A percentile compares a stretch with the other conserved stretches of the same genome.
Conservation (phyloP, 2,888 invertebrate genomes). For the Agrochola litura region DNA sequence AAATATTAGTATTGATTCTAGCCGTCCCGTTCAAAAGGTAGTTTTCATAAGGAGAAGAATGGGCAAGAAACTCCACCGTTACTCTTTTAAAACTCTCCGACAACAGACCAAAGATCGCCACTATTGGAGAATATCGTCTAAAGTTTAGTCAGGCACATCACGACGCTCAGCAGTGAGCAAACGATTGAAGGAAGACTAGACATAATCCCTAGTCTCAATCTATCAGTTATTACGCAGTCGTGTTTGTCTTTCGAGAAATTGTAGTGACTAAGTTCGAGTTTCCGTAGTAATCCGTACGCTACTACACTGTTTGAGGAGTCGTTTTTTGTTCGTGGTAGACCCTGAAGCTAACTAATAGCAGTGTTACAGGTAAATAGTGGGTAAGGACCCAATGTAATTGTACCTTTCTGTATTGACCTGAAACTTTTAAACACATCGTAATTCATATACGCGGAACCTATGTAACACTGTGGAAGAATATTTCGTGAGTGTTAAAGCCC, state of each 20-base stretch:
- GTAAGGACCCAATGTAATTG: slow-evolving; percentile 62
- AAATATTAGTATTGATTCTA: too few relatives aligned
- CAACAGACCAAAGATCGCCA: neutral
- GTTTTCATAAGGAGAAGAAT: too few relatives aligned
- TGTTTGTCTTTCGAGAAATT: slow-evolving; percentile 2
- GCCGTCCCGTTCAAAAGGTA: too few relatives aligned
- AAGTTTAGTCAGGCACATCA: neutral
- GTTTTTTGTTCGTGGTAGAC: slow-evolving; percentile 63
- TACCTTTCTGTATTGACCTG: slow-evolving; percentile 53
- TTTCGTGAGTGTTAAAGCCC: too few relatives aligned
- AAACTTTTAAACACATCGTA: slow-evolving; percentile 47
- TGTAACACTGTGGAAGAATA: too few relatives aligned
- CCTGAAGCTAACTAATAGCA: slow-evolving; percentile 71
- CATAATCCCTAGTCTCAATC: neutral
- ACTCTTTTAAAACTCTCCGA: too few relatives aligned
- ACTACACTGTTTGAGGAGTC: slow-evolving; percentile 53
- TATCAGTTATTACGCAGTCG: neutral
- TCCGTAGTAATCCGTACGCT: slow-evolving; percentile 35
- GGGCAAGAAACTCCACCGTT: too few relatives aligned
- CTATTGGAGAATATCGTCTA: neutral
- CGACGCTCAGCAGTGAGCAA: neutral
- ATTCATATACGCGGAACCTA: neutral
- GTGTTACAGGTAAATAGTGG: slow-evolving; percentile 69
- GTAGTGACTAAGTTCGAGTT: slow-evolving; percentile 35
- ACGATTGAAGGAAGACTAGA: neutral